Evolutionary conservation across 2,888 invertebrate species (phyloP).

Genomic region (Catocala nupta): DNA sequence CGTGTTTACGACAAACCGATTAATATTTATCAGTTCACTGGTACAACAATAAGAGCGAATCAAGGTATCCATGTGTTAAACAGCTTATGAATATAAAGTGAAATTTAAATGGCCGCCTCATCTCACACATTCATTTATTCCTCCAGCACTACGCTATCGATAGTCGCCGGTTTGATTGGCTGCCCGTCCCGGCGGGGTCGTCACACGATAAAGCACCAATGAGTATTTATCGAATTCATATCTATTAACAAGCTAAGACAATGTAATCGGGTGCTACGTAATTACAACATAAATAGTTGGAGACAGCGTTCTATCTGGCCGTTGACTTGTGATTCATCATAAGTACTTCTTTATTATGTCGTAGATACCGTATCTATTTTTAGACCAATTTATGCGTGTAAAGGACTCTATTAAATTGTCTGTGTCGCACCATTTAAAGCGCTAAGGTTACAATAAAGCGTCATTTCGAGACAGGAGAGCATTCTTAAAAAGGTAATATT

Average conservation of each 20-base stretch:
- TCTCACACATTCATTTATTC: conserved; percentile 70
- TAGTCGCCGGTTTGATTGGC: conserved; percentile 57
- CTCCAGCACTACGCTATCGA: conserved; percentile 53
- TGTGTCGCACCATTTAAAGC: conserved; percentile 26
- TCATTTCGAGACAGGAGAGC: conserved; percentile 26
- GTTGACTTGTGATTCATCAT: conserved; percentile 62
- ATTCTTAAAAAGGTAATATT: conserved; percentile 31
- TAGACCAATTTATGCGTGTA: conserved; percentile 33
- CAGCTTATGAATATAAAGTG: conserved; percentile 77
- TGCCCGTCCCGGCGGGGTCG: conserved; percentile 63
- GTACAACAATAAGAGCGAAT: conserved; percentile 70
- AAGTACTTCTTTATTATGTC: conserved; percentile 40
- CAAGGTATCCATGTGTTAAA: conserved; percentile 70
- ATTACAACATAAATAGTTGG: conserved; percentile 62
- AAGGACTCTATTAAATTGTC: conserved; percentile 26
- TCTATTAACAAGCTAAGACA: conserved; percentile 72
- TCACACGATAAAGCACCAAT: conserved; percentile 70
- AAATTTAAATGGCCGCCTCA: conserved; percentile 66
- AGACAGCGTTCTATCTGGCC: conserved; percentile 64
- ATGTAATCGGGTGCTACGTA: conserved; percentile 65
- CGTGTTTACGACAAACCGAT: conserved; percentile 61
- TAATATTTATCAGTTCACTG: conserved; percentile 79
- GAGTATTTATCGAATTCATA: conserved; percentile 69
- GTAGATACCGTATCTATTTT: conserved; percentile 43
- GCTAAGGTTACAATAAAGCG: conserved; percentile 32